Base-by-base conservation (phyloP, 1,140 invertebrate genomes). In the Daktulosphaira vitifoliae region DNA sequence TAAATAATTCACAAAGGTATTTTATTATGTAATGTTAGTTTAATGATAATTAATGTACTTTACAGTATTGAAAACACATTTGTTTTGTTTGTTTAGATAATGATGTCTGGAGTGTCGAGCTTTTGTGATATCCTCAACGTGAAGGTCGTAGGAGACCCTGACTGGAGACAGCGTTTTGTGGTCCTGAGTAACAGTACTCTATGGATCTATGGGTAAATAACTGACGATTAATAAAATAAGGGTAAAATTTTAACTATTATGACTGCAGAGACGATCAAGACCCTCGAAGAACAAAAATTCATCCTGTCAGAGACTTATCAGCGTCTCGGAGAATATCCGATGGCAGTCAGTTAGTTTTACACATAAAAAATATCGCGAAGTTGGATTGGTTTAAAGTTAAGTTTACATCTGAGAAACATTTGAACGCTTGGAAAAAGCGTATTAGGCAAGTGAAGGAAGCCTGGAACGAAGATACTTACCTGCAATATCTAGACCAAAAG, bases 81-180 rank as follows among this genome's bases (percentile, higher is more conserved):
- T 33, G n/a, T 44, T n/a, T 44, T 44, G 39, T 44, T 44, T 16
- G 39, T 44, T 7, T 44, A 11, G n/a, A 15, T 11, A n/a, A 15
- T n/a, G 7, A 62, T 62, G 56, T 46, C 42, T 2, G 16, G 38
- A 15, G 46, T 62, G 46, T 62, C 56, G 26, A 62, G 56, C 46
- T 62, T 62, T 62, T 62, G 56, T 5, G 56, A 62, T 46, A 62
- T 62, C 20, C 29, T 62, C n/a, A 62, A 46, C 38, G 56, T 62
- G 11, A 62, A 62, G 20, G 56, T 62, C 1, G 56, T 62, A 18
- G 56, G 56, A 62, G 56, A 62, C 9, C 25, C 56, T 20, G 56
- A 62, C 26, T 62, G 56, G 56, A 48, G 56, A 25, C 56, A 62
- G 18, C 16, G 56, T 15, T 62, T 62, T 22, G 18, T 62, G 2